Evolutionary conservation across 2,113 vertebrate genomes (phyloP).

Genomic region (Struthidea cinerea): DNA sequence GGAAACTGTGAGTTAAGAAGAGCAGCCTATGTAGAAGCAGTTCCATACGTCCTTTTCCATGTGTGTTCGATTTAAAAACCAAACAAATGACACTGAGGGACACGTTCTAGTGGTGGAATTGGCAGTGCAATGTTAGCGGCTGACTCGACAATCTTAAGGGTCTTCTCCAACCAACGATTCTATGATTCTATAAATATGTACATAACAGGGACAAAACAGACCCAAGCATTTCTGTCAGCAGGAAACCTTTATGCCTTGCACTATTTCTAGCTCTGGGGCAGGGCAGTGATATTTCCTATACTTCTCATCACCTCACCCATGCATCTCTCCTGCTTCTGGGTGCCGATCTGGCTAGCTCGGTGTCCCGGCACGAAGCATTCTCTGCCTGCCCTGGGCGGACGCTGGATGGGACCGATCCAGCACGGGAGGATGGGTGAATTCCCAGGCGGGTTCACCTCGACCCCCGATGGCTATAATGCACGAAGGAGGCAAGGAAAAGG

Average conservation of each 20-base stretch:
- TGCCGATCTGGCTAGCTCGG: no score
- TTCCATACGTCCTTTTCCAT: not conserved
- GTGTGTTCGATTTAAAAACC: not conserved
- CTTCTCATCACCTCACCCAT: not conserved
- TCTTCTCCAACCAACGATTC: not conserved
- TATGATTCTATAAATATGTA: not conserved
- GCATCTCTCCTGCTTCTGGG: no score
- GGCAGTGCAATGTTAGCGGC: fast-evolving
- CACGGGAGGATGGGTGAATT: no score
- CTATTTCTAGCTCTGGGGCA: not conserved
- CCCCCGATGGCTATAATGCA: no score
- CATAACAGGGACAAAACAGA: not conserved
- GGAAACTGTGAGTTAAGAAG: not conserved
- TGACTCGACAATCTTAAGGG: not conserved
- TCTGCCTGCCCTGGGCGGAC: no score
- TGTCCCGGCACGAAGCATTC: no score
- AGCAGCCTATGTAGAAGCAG: not conserved
- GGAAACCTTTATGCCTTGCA: not conserved
- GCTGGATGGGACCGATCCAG: no score
- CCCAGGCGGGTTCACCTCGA: no score
- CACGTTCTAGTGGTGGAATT: not conserved
- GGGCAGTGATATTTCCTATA: not conserved
- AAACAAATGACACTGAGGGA: not conserved
- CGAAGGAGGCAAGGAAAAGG: no score
- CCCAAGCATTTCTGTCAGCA: not conserved